Evolutionary conservation across 2,797 vertebrate genomes (phyloP).

Genomic region (Pogoniulus pusillus): DNA sequence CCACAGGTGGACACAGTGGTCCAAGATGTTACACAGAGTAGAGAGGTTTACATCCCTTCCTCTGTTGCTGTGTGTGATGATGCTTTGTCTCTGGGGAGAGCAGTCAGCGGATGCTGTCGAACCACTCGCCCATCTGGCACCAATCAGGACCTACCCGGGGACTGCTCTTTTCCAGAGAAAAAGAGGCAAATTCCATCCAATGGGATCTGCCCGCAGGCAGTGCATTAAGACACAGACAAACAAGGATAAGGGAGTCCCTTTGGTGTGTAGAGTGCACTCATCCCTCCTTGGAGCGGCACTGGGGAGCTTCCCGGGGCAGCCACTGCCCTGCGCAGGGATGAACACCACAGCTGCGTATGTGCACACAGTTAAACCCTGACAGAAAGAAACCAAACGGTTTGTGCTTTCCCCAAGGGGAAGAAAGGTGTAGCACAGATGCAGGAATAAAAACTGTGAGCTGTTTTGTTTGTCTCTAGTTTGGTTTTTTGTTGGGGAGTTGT

Average conservation of each 20-base stretch:
- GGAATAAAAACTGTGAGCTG: not conserved
- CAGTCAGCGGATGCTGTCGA: not conserved
- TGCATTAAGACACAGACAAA: not conserved
- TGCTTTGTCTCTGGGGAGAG: not conserved
- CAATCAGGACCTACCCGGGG: not conserved
- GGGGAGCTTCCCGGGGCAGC: not conserved
- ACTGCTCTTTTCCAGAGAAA: not conserved
- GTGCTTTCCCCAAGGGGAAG: not conserved
- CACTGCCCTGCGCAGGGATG: not conserved
- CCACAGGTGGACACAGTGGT: too few species aligned
- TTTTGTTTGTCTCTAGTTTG: not conserved
- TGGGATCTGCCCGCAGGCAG: not conserved
- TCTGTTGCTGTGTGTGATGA: too few species aligned
- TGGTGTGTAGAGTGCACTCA: not conserved
- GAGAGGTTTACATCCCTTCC: not conserved
- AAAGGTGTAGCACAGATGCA: not conserved
- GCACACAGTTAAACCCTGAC: not conserved
- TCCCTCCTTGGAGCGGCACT: not conserved
- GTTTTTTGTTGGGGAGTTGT: not conserved
- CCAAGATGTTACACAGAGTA: too few species aligned
- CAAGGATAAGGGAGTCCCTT: not conserved
- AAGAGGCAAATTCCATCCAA: not conserved
- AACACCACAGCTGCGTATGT: accelerated
- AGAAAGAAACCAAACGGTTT: not conserved
- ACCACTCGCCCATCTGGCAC: not conserved